These are phyloP conservation scores for Pollicipes pollicipes DNA, from an alignment of 1,140 invertebrate species.

Conservation along the genomic window DNA sequence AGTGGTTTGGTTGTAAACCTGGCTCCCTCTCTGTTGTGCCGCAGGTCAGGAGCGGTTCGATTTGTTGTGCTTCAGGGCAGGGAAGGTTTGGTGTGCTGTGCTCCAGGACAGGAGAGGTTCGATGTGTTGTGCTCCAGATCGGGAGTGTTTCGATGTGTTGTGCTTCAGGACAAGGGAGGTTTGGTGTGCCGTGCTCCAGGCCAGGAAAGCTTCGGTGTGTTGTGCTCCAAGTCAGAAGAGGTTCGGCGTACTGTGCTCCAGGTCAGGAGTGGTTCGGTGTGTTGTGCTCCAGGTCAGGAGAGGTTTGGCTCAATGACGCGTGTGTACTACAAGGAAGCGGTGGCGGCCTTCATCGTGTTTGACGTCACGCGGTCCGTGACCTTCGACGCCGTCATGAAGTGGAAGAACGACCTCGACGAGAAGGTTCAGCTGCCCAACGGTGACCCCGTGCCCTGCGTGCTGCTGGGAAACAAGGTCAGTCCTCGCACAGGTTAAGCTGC, in stretches of 20 bases:
- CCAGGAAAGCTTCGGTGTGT: conserved; percentile 62
- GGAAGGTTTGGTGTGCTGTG: too few relatives aligned
- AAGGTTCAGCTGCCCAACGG: conserved; percentile 93
- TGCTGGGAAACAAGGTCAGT: conserved; percentile 85
- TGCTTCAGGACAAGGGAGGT: too few relatives aligned
- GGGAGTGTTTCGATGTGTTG: too few relatives aligned
- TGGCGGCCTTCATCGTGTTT: conserved; percentile 97
- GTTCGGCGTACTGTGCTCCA: too few relatives aligned
- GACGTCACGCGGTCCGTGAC: conserved; percentile 83
- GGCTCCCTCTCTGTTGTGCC: too few relatives aligned
- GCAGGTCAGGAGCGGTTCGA: too few relatives aligned
- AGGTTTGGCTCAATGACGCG: conserved; percentile 97
- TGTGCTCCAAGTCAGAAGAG: conserved; percentile 67
- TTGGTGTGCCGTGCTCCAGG: too few relatives aligned
- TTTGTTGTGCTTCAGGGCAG: too few relatives aligned
- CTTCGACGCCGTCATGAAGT: conserved; percentile 88
- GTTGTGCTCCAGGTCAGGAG: conserved; percentile 59
- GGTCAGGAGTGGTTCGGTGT: too few relatives aligned
- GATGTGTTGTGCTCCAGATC: too few relatives aligned
- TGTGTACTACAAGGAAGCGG: conserved; percentile 98
- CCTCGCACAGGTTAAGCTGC: not conserved
- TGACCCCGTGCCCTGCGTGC: conserved; percentile 78
- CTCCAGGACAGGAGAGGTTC: too few relatives aligned
- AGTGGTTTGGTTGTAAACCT: too few relatives aligned
- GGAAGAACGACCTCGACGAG: conserved; percentile 92